These are phyloP conservation scores for Ditula angustiorana DNA, from an alignment of 2,888 invertebrate species.

Conservation along the genomic window DNA sequence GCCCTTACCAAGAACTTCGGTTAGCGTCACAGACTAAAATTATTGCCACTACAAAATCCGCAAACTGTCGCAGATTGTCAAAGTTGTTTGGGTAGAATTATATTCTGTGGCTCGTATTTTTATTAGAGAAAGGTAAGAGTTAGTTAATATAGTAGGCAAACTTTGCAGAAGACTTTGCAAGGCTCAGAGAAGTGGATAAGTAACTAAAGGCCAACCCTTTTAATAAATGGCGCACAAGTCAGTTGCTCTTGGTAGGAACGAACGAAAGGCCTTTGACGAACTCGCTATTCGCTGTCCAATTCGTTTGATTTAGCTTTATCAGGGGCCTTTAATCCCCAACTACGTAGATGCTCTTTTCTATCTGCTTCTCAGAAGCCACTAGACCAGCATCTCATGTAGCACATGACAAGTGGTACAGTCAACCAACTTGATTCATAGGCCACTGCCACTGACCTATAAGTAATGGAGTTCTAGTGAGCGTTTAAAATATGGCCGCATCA, in stretches of 20 bases:
- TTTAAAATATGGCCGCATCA: too few relatives aligned
- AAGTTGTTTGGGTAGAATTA: not conserved
- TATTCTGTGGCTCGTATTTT: constrained; percentile 17
- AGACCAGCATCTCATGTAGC: too few relatives aligned
- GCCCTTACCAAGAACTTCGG: constrained; percentile 14
- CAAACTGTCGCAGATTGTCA: not conserved
- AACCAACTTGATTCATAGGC: too few relatives aligned
- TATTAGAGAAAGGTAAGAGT: constrained; percentile 11
- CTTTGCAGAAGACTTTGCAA: constrained; percentile 11
- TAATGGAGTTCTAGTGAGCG: too few relatives aligned
- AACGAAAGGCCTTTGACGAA: too few relatives aligned
- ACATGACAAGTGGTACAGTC: too few relatives aligned
- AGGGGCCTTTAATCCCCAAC: too few relatives aligned
- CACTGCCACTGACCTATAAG: too few relatives aligned
- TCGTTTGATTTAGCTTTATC: too few relatives aligned
- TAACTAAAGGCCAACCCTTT: constrained; percentile 6
- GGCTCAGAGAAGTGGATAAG: not conserved
- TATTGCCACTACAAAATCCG: not conserved
- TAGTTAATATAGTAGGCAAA: constrained; percentile 24
- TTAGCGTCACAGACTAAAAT: constrained; percentile 14
- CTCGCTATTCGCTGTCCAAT: too few relatives aligned
- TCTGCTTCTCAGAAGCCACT: too few relatives aligned
- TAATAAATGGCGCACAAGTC: not conserved
- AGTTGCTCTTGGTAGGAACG: not conserved
- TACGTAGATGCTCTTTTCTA: too few relatives aligned